Evolutionary conservation across 53 echinoderm and acorn worm genomes (phyloP).

Genomic region (Crossaster papposus): DNA sequence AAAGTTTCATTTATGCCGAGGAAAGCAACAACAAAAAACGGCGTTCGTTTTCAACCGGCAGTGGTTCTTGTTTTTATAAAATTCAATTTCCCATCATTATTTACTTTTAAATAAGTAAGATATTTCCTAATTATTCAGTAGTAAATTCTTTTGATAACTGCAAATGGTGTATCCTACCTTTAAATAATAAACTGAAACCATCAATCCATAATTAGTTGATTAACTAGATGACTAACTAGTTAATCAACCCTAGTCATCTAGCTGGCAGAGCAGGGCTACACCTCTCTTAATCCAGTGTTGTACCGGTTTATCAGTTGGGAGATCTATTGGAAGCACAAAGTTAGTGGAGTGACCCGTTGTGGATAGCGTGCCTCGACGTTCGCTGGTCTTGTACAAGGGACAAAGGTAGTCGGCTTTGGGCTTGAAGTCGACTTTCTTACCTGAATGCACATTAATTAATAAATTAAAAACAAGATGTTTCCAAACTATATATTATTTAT

Average conservation of each 20-base stretch:
- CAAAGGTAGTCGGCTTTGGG: conserved; percentile 86
- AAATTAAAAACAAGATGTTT: background rate
- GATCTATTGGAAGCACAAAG: conserved; percentile 92
- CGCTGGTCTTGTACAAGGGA: conserved; percentile 98
- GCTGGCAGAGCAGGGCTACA: conserved; percentile 88
- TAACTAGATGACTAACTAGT: conserved; percentile 32
- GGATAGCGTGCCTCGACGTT: conserved; percentile 92
- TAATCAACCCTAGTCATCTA: conserved; percentile 84
- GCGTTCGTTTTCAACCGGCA: no score
- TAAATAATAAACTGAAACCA: background rate
- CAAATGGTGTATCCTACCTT: no score
- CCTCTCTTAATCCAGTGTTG: conserved; percentile 99
- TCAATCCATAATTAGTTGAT: background rate
- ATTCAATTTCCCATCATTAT: no score
- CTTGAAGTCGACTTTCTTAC: conserved; percentile 87
- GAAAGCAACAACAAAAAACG: no score
- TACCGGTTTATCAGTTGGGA: conserved; percentile 87
- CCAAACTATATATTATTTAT: background rate
- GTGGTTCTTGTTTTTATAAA: no score
- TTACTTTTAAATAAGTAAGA: no score
- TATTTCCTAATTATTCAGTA: no score
- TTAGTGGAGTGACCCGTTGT: conserved; percentile 98
- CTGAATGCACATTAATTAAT: conserved; percentile 44
- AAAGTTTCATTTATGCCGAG: no score
- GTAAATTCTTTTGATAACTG: no score